Base-by-base conservation (phyloP, 30 jellyfish, hydroid and myxozoan species). In the Aurelia sp. region DNA sequence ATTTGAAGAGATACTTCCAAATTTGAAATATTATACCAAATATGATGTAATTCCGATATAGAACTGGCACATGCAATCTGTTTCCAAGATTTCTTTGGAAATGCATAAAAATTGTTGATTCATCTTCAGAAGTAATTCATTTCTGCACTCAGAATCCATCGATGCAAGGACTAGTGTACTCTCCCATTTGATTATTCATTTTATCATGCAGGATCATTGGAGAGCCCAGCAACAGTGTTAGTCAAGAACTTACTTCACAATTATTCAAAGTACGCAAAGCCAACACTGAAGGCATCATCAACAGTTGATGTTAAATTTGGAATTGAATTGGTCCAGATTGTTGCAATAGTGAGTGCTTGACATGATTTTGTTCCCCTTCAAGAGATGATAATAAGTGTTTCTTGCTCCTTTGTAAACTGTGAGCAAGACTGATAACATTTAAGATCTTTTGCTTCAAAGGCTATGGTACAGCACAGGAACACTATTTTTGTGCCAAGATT, bases 261-360 rank as follows among this genome's bases (percentile, higher is more conserved):
- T 16, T 60, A 71, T 38, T 72, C 84, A 1, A 82, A 71, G 40
- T 82, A 52, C 35, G 84, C 92, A n/a, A 69, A 74, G 48, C 92
- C 92, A 22, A 67, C 81, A 55, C 31, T 67, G 38, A 82, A 82
- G 40, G 70, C 81, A 5, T 68, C 92, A 4, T 41, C 33, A 12
- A n/a, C 92, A n/a, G 84, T 82, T 18, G 48, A 68, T 11, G 31
- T 82, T 48, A 67, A 13, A 52, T 82, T 82, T 70, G 92, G 92
- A 10, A 78, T 59, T 8, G 92, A 82, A 52, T 7, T 82, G 61
- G 92, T 82, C 3, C 92, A 82, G 61, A 57, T 82, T 22, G 69
- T 67, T 20, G 21, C 82, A 0, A 27, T 82, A 21, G 92, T 82
- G 72, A 82, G 92, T 52, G 31, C 33, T 57, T 52, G 52, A 13